Evolutionary conservation across 2,797 vertebrate species (phyloP).

Genomic region (Crenichthys baileyi): DNA sequence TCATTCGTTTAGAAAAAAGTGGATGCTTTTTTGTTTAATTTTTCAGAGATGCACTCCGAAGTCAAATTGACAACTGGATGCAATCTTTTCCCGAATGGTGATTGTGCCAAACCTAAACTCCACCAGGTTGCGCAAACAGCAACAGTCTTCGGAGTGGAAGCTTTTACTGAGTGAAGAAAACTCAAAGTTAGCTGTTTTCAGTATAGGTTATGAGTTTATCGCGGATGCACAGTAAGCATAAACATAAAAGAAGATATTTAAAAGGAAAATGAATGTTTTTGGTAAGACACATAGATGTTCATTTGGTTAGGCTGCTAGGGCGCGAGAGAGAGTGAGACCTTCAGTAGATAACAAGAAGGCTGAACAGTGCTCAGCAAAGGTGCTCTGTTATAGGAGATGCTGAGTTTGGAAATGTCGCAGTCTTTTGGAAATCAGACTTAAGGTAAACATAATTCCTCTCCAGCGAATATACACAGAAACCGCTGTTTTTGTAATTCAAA

Average conservation of each 20-base stretch:
- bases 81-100: neutral
- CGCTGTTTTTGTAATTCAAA: neutral
- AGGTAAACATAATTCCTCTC: neutral
- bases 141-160: no score
- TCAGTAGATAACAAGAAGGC: neutral
- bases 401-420: neutral
- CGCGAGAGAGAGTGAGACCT: neutral
- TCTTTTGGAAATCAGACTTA: neutral
- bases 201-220: no score
- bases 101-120: neutral
- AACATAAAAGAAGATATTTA: no score
- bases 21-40: neutral
- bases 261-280: no score
- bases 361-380: no score
- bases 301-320: no score
- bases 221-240: no score
- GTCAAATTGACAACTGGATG: neutral
- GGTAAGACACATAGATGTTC: no score
- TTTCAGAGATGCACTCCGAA: neutral
- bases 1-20: neutral
- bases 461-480: neutral
- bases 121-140: no score
- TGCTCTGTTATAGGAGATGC: neutral
- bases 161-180: no score
- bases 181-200: no score